Evolutionary conservation across 2,113 vertebrate genomes (phyloP), one percentile per base, ranked within the genome.

Genomic region (Pteronura brasiliensis): DNA sequence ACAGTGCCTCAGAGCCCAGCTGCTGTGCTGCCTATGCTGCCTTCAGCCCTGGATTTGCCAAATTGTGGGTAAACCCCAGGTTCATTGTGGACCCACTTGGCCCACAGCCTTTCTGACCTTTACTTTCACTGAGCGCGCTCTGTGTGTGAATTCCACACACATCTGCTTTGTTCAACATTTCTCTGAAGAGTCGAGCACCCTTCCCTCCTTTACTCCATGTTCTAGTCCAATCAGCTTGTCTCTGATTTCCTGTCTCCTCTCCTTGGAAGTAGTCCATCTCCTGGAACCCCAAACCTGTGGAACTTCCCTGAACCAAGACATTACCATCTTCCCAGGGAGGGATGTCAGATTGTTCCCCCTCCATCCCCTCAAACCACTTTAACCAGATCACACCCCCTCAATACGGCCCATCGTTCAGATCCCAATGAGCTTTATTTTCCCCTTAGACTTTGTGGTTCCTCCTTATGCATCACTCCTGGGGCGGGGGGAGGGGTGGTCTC

Each of bases 21-120:
- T 44, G 1, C 1, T 27, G 39, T 3, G 18, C 49, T 63, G 11
- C 10, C 21, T 1, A 0, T 10, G 0, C 29, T 11, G n/a, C 31
- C 25, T 63, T 44, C 18, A 8, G 44, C 49, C 83, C 18, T 65
- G 14, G 8, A 15, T n/a, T 36, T 80, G 55, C 3, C 29, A 18
- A 67, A 23, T 7, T 15, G 0, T 36, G 25, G 7, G 1, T 23
- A 29, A 55, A 7, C 4, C 10, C 34, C 2, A 4, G 57, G 12
- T 71, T 72, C 55, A 7, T 20, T n/a, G 15, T 42, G 39, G 20
- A 29, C 10, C 29, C 3, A 4, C 7, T 1, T 44, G 25, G 1
- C 5, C 34, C 10, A 9, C n/a, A 11, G 25, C 27, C 39, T 57
- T 90, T 72, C 84, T 47, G 39, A 2, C 36, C 27, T 55, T 31